A percentile compares a stretch with the other conserved stretches of the same genome.
phyloP scores from a whole-genome alignment of 2,797 vertebrate genomes.

The Chaetodon trifasciatus region DNA sequence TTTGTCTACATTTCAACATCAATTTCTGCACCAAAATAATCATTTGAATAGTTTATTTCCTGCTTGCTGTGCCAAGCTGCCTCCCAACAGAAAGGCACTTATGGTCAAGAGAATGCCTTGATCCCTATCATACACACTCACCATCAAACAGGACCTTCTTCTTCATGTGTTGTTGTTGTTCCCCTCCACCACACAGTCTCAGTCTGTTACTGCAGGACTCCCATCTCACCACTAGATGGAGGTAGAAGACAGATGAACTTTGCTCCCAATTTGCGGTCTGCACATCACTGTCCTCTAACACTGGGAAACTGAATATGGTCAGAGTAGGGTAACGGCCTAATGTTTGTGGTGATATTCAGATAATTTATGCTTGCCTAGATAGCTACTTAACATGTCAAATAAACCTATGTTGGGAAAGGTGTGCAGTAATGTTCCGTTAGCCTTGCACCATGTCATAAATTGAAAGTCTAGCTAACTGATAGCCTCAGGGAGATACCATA shows the following conservation, averaged over 20 bases:
- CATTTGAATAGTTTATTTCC: conserved; percentile 1
- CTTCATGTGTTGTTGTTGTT: background rate
- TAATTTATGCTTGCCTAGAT: too few species aligned
- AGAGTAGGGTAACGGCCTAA: too few species aligned
- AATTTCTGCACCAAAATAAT: background rate
- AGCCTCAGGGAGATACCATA: too few species aligned
- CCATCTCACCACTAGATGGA: conserved; percentile 58
- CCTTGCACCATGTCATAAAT: too few species aligned
- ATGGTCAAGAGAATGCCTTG: background rate
- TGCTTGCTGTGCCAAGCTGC: background rate
- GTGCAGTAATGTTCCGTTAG: too few species aligned
- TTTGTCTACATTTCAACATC: background rate
- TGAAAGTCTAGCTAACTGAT: too few species aligned
- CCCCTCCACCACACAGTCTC: rapidly evolving
- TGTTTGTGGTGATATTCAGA: too few species aligned
- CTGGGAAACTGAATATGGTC: too few species aligned
- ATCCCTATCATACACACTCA: conserved; percentile 12
- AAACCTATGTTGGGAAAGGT: too few species aligned
- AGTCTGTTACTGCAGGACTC: background rate
- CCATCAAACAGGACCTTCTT: background rate
- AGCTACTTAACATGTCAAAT: too few species aligned
- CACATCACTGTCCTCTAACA: background rate
- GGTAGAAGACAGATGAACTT: conserved; percentile 12
- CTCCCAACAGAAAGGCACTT: conserved; percentile 1
- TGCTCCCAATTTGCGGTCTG: rapidly evolving